Evolutionary conservation across 1,140 invertebrate genomes (phyloP), one percentile per base, ranked within the genome.

Genomic region (Spodoptera frugiperda): DNA sequence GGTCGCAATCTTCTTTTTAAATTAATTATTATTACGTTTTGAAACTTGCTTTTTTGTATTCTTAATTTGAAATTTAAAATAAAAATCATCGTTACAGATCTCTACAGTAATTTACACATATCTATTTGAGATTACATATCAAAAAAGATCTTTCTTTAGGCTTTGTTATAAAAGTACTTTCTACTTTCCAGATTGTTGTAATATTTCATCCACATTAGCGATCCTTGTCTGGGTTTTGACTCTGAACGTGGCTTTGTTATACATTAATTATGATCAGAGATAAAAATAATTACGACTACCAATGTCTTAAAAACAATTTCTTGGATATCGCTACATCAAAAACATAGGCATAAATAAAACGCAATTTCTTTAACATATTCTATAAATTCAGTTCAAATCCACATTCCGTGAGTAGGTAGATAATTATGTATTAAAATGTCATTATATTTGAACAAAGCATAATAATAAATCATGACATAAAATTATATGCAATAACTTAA

Each of bases 181-280:
- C 25, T 30, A 25, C 51, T 48, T 21, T 14, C 3, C 6, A 44
- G 17, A 55, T 53, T 57, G 75, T 82, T 73, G 79, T 70, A 78
- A 83, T 85, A 85, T 80, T 82, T 85, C 78, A 85, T 83, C 73
- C 75, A 77, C 78, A 70, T 63, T 83, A 80, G 81, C 72, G 80
- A 83, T 76, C 72, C 72, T 53, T 51, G 70, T 77, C 77, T 83
- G 80, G 82, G 81, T 82, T 82, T 80, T 77, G 79, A 83, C 81
- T 83, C 76, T 59, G 70, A 77, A 67, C 53, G 73, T 81, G 63
- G 71, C 71, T 80, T 75, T 77, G 63, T 80, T 71, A 39, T 63
- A 39, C 70, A 57, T 73, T 77, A 76, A 76, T 74, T 51, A 78
- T 55, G 59, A 65, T 73, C 59, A 33, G 33, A 54, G 59, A 71